phyloP scores from a whole-genome alignment of 1,140 invertebrate species.

The Sycobia sp. region DNA sequence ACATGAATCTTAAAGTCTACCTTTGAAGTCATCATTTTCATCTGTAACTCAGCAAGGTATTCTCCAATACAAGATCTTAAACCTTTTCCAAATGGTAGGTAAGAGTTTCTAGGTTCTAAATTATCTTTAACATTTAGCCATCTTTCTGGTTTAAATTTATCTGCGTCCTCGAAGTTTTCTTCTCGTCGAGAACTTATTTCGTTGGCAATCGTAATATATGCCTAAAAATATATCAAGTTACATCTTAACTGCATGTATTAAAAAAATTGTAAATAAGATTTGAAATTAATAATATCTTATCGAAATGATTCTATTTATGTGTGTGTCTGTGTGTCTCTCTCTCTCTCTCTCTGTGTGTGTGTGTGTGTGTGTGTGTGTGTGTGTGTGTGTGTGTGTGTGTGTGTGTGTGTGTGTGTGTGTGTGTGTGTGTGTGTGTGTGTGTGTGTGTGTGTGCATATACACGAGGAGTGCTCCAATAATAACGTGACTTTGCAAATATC shows the following conservation, averaged over 20 bases:
- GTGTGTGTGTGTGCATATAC: too few relatives aligned
- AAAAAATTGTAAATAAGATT: slow-evolving; percentile 12
- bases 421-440: too few relatives aligned
- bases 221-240: slow-evolving; percentile 59
- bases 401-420: too few relatives aligned
- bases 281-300: background rate
- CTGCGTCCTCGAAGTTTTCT: slow-evolving; percentile 73
- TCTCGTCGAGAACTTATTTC: slow-evolving; percentile 70
- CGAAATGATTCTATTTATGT: too few relatives aligned
- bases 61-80: slow-evolving; percentile 66
- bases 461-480: too few relatives aligned
- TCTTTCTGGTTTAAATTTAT: slow-evolving; percentile 71
- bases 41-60: slow-evolving; percentile 65
- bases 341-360: too few relatives aligned
- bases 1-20: slow-evolving; percentile 43
- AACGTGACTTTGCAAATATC: too few relatives aligned
- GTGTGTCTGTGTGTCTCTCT: too few relatives aligned
- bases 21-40: slow-evolving; percentile 64
- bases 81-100: slow-evolving; percentile 68
- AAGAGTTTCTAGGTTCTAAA: slow-evolving; percentile 61
- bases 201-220: slow-evolving; percentile 74
- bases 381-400: too few relatives aligned
- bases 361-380: too few relatives aligned
- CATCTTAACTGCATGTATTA: background rate
- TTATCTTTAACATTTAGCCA: slow-evolving; percentile 64